These are phyloP conservation scores for Amblyraja radiata DNA, from an alignment of 2,797 vertebrate genomes.

Conservation along the genomic window DNA sequence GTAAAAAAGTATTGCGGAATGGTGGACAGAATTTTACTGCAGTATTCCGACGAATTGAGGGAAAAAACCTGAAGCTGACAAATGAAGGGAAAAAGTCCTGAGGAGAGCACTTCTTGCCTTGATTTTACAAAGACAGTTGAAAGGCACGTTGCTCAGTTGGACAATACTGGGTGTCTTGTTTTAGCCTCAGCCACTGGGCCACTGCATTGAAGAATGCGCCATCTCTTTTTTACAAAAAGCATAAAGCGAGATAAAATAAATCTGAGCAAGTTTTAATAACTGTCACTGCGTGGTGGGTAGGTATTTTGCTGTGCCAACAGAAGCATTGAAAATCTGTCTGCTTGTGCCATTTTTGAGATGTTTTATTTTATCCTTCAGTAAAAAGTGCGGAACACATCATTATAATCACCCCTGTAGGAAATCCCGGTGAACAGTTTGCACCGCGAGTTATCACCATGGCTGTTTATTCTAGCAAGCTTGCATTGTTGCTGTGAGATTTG, in stretches of 20 bases:
- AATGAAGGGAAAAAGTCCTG: constrained; percentile 16
- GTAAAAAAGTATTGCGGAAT: constrained; percentile 82
- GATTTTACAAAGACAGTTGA: neutral
- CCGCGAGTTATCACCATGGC: neutral
- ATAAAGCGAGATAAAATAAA: neutral
- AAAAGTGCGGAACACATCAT: neutral
- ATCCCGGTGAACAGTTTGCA: neutral
- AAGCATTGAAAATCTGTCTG: neutral
- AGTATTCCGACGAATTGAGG: constrained; percentile 70
- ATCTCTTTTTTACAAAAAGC: neutral
- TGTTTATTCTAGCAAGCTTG: neutral
- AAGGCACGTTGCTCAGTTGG: neutral
- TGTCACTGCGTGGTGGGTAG: neutral
- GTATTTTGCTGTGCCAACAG: neutral
- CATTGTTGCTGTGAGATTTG: neutral
- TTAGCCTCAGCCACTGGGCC: neutral
- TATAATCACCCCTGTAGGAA: neutral
- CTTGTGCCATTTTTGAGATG: neutral
- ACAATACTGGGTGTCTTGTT: too few relatives aligned
- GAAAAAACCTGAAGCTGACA: constrained; percentile 41
- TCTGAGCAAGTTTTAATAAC: neutral
- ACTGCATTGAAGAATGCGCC: neutral
- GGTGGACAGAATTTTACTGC: constrained; percentile 78
- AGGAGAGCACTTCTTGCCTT: neutral
- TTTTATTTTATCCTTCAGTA: neutral